Evolutionary conservation across 2,888 invertebrate species (phyloP).

Genomic region (Lysandra bellargus): DNA sequence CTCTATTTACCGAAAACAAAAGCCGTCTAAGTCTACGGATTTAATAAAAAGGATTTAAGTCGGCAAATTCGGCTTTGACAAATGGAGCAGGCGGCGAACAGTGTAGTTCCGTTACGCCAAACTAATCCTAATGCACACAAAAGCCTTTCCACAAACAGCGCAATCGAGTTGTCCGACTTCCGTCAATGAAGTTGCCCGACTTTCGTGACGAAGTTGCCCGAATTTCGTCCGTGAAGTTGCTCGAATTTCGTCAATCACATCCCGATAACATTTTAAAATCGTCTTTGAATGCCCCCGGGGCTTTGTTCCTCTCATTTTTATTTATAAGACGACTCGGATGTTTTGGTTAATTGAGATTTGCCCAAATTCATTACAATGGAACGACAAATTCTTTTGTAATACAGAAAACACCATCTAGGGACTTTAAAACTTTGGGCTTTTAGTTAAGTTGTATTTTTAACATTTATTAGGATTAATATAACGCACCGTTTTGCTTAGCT

Average conservation of each 20-base stretch:
- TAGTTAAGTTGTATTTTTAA: no score
- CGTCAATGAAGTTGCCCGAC: constrained; percentile 30
- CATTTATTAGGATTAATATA: no score
- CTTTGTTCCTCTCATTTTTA: constrained; percentile 34
- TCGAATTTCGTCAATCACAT: constrained; percentile 10
- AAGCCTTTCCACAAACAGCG: constrained; percentile 34
- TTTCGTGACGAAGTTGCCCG: background rate
- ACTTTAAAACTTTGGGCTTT: background rate
- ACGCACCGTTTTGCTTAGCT: no score
- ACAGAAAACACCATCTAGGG: background rate
- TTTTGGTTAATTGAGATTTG: constrained; percentile 1
- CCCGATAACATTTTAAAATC: constrained; percentile 34
- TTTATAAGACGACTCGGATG: constrained; percentile 30
- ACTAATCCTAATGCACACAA: constrained; percentile 24
- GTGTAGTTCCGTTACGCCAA: constrained; percentile 20
- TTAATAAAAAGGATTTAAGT: constrained; percentile 1
- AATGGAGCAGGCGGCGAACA: constrained; percentile 12
- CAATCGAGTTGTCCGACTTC: constrained; percentile 43
- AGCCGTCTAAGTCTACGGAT: background rate
- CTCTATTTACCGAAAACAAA: background rate
- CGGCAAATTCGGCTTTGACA: constrained; percentile 21
- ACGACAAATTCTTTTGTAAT: background rate
- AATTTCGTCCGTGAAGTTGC: constrained; percentile 20
- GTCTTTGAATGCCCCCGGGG: constrained; percentile 27
- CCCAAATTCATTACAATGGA: background rate